A percentile compares a stretch with the other conserved stretches of the same genome.
Conservation (phyloP, 2,113 vertebrate genomes). For the Sphyrna mokarran region DNA sequence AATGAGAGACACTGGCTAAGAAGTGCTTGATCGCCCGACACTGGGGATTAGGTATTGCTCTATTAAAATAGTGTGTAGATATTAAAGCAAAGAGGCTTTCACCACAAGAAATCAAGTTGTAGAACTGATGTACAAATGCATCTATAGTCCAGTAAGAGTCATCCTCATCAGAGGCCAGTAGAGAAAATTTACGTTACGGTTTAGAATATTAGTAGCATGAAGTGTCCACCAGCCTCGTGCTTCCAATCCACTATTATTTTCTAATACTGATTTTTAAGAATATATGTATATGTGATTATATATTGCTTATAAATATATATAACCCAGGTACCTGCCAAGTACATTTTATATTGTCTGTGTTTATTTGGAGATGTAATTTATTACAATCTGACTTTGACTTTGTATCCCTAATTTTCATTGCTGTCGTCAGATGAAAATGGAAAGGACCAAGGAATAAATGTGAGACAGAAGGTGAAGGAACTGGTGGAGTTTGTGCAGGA, state of each 20-base stretch:
- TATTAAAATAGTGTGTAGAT: background rate
- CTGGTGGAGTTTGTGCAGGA: slow-evolving; percentile 92
- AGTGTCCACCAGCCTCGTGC: background rate
- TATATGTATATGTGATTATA: too few species aligned
- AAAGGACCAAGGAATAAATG: slow-evolving; percentile 96
- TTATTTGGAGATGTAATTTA: background rate
- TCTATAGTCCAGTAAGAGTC: background rate
- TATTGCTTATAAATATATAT: background rate
- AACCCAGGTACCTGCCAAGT: background rate
- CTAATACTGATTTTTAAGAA: slow-evolving; percentile 15
- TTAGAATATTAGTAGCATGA: background rate
- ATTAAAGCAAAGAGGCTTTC: background rate
- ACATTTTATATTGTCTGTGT: background rate
- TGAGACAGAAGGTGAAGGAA: slow-evolving; percentile 96
- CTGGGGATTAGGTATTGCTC: background rate
- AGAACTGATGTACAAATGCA: background rate
- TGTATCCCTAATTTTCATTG: slow-evolving; percentile 26
- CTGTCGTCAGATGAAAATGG: slow-evolving; percentile 79
- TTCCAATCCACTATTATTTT: background rate
- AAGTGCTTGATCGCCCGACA: background rate
- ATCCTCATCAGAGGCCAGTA: background rate
- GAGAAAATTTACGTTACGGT: background rate
- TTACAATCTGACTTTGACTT: background rate
- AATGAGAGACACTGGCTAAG: background rate
- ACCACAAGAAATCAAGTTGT: background rate